Conservation (phyloP, 2,797 vertebrate genomes). For the Triplophysa bombifrons region DNA sequence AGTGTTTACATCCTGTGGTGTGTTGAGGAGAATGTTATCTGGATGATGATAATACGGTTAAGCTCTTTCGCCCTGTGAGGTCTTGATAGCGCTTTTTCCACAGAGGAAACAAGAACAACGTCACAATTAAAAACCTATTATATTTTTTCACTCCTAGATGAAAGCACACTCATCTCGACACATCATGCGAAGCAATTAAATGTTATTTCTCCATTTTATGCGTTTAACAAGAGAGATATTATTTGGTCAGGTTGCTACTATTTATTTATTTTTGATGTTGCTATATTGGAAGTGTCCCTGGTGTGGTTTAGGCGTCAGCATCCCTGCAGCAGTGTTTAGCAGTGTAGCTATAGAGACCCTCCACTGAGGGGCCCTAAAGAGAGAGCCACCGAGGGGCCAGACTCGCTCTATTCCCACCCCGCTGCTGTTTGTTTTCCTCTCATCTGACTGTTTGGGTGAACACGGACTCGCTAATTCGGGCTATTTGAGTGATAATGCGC, state of each 20-base stretch:
- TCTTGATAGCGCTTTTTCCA: background rate
- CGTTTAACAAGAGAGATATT: conserved; percentile 25
- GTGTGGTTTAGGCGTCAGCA: conserved; percentile 70
- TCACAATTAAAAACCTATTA: conserved; percentile 13
- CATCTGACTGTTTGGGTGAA: conserved; percentile 62
- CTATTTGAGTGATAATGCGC: conserved; percentile 72
- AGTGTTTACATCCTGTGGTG: too few species aligned
- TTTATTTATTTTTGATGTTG: conserved; percentile 48
- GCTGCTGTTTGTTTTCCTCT: conserved; percentile 77
- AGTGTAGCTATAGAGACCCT: conserved; percentile 76
- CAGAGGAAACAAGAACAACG: background rate
- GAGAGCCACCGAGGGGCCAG: conserved; percentile 64
- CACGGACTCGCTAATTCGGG: conserved; percentile 73
- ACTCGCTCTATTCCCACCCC: conserved; percentile 73
- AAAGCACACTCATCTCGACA: conserved; percentile 11
- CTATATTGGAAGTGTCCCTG: conserved; percentile 69
- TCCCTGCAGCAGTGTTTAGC: conserved; percentile 64
- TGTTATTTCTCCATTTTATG: conserved; percentile 36
- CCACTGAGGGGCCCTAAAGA: conserved; percentile 73
- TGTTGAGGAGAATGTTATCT: conserved; percentile 43
- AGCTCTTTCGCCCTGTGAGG: conserved; percentile 1
- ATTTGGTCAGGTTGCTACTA: conserved; percentile 25
- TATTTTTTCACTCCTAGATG: background rate
- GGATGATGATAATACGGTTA: conserved; percentile 41
- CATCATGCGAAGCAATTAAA: conserved; percentile 39